Conservation (phyloP, 2,888 invertebrate species). For the Teleogryllus oceanicus region DNA sequence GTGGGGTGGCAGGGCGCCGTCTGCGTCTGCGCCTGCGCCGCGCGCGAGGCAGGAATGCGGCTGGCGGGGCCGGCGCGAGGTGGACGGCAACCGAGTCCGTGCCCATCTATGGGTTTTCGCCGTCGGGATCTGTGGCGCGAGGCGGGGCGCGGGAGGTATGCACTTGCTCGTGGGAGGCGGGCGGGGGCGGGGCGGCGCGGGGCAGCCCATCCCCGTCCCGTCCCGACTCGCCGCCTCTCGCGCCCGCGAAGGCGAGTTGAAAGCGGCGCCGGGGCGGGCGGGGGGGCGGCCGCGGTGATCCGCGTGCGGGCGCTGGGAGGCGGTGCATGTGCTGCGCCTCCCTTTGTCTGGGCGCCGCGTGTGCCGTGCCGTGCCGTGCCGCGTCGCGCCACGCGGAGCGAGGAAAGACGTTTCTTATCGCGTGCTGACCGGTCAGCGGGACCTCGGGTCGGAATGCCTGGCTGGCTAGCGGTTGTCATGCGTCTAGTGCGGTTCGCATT, state of each 20-base stretch:
- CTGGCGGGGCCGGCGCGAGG: neutral
- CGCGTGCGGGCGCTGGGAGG: neutral
- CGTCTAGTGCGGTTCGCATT: no score
- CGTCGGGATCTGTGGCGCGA: neutral
- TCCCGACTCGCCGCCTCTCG: slow-evolving; percentile 49
- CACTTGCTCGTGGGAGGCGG: slow-evolving; percentile 19
- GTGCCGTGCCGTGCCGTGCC: no score
- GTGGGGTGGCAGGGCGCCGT: no score
- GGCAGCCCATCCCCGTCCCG: slow-evolving; percentile 45
- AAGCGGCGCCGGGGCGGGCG: slow-evolving; percentile 36
- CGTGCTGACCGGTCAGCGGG: no score
- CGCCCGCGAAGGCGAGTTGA: slow-evolving; percentile 38
- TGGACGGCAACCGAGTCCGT: neutral
- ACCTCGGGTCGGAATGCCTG: no score
- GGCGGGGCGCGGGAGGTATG: slow-evolving; percentile 18
- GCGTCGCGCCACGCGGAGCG: no score
- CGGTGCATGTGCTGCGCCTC: no score
- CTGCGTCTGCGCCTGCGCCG: neutral
- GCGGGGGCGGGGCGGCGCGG: slow-evolving; percentile 19
- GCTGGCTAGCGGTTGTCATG: no score
- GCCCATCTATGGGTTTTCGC: slow-evolving; percentile 18
- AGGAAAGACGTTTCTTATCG: no score
- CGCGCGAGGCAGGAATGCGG: neutral
- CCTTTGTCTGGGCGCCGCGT: no score
- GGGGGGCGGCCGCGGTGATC: slow-evolving; percentile 25